Evolutionary conservation across 2,113 vertebrate species (phyloP).

Genomic region (Sapayoa aenigma): DNA sequence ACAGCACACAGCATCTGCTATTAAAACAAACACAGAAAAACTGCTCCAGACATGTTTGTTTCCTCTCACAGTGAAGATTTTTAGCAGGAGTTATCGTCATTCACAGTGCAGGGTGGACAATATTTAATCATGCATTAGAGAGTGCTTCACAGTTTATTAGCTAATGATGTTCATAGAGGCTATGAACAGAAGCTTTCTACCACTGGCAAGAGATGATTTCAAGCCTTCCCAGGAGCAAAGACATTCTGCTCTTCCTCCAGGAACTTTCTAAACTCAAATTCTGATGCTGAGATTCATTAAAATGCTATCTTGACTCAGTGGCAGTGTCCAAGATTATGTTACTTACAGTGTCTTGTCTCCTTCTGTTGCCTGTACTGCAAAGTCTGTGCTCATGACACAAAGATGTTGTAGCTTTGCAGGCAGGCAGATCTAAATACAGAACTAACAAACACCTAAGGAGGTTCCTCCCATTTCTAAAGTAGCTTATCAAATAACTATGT

Average conservation of each 20-base stretch:
- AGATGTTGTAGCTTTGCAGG: not conserved
- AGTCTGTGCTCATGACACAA: not conserved
- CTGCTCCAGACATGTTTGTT: not conserved
- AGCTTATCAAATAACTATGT: not conserved
- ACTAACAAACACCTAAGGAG: not conserved
- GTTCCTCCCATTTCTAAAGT: not conserved
- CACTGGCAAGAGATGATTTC: not conserved
- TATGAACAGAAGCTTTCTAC: not conserved
- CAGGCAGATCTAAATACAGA: not conserved
- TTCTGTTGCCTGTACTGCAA: not conserved
- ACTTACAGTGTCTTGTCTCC: not conserved
- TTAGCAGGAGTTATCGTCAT: not conserved
- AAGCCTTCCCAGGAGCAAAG: not conserved
- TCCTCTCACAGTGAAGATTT: not conserved
- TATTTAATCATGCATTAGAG: not conserved
- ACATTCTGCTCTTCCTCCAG: not conserved
- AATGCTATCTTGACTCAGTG: not conserved
- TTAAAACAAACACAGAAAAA: not conserved
- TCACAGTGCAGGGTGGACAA: constrained; percentile 7
- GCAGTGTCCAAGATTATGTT: not conserved
- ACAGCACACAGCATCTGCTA: constrained; percentile 5
- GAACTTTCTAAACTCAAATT: not conserved
- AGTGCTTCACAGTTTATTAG: not conserved
- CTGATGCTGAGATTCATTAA: not conserved
- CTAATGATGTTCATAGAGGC: not conserved